Evolutionary conservation across 2,113 vertebrate species (phyloP), one percentile per base, ranked within the genome.

Genomic region (Percina caprodes): DNA sequence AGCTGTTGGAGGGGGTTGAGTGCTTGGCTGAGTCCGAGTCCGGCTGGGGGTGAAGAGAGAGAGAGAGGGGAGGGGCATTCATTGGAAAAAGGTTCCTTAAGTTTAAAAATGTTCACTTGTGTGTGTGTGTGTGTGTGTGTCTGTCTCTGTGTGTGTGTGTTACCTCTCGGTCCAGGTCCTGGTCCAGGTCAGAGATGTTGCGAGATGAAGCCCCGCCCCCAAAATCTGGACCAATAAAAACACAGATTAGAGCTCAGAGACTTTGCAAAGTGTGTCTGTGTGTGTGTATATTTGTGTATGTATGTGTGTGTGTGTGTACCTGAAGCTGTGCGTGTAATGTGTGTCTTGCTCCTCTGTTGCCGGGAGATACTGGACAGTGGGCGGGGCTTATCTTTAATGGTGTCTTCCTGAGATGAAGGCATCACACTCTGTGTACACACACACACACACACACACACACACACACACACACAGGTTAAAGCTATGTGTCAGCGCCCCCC

Each of bases 21-120:
- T 98, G 97, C 90, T 98, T 99, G 88, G 97, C 97, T 73, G 98
- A 99, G 90, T 99, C 97, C 0, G 98, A 99, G 91, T 98, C 98
- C 58, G 96, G 97, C 97, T 97, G 95, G 81, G 78, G 39, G n/a
- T n/a, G n/a, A n/a, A n/a, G n/a, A n/a, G n/a, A n/a, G n/a, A n/a
- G n/a, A n/a, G n/a, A n/a, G n/a, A n/a, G n/a, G n/a, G n/a, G n/a
- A n/a, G n/a, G n/a, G n/a, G n/a, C n/a, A n/a, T n/a, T n/a, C n/a
- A n/a, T n/a, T n/a, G n/a, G n/a, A n/a, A n/a, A n/a, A n/a, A n/a
- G n/a, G n/a, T n/a, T n/a, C n/a, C n/a, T n/a, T n/a, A n/a, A n/a
- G n/a, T n/a, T n/a, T n/a, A n/a, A n/a, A n/a, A n/a, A n/a, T n/a
- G n/a, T n/a, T n/a, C n/a, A n/a, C n/a, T n/a, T n/a, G 96, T 24